These are phyloP conservation scores for Hydroisotoma schaefferi DNA, from an alignment of 2,888 invertebrate species.

Conservation along the genomic window DNA sequence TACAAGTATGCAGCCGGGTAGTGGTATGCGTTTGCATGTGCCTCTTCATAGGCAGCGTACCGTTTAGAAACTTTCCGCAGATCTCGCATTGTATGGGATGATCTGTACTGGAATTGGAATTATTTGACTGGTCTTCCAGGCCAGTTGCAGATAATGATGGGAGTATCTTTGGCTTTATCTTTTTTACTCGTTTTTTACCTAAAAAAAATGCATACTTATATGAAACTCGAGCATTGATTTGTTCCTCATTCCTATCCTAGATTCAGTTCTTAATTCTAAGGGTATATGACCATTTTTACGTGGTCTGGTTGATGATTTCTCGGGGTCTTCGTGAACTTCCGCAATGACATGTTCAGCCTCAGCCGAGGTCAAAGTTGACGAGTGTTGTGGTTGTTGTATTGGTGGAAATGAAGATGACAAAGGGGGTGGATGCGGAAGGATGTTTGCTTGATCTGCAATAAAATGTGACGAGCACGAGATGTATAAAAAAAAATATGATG, in stretches of 20 bases:
- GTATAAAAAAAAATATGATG: too few relatives aligned
- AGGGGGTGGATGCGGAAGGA: background rate
- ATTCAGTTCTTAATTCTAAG: too few relatives aligned
- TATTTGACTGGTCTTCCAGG: background rate
- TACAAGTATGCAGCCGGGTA: constrained; percentile 24
- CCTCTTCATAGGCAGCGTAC: constrained; percentile 23
- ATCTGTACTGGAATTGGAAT: too few relatives aligned
- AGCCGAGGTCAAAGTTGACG: too few relatives aligned
- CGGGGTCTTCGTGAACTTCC: too few relatives aligned
- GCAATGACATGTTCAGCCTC: too few relatives aligned
- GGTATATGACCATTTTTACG: too few relatives aligned
- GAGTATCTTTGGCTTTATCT: background rate
- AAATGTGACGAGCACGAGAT: too few relatives aligned
- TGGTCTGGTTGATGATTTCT: too few relatives aligned
- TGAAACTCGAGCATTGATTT: background rate
- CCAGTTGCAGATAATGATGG: background rate
- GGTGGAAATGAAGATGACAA: background rate
- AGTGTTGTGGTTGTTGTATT: background rate
- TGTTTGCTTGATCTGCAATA: too few relatives aligned
- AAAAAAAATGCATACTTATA: background rate
- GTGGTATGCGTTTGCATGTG: constrained; percentile 38
- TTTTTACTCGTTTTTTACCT: background rate
- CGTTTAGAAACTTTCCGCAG: constrained; percentile 38
- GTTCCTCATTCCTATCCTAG: too few relatives aligned
- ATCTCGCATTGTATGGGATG: constrained; percentile 15